Conservation (phyloP, 2,888 invertebrate species). For the Drosophila stalkeri region DNA sequence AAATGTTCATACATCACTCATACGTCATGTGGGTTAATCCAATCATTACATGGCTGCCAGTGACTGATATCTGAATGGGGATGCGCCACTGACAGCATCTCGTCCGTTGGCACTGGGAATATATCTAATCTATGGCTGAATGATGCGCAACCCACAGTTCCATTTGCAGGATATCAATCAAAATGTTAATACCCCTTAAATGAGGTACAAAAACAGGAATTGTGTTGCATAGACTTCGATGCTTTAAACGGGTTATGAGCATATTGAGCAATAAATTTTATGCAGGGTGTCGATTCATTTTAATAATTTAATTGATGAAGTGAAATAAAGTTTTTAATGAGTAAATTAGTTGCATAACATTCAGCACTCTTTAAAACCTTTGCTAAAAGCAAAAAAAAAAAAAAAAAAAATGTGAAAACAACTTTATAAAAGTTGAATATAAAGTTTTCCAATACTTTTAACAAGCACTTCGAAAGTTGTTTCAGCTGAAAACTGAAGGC, state of each 20-base stretch:
- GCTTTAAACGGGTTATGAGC: not conserved
- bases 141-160: slow-evolving; percentile 20
- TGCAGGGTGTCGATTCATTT: not conserved
- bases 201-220: not conserved
- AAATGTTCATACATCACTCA: slow-evolving; percentile 74
- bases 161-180: slow-evolving; percentile 62
- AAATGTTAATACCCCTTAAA: slow-evolving; percentile 50
- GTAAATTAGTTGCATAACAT: slow-evolving; percentile 27
- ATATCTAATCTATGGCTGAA: slow-evolving; percentile 54
- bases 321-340: slow-evolving; percentile 24
- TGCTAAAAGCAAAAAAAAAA: not conserved
- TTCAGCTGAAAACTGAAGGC: slow-evolving; percentile 3
- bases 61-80: slow-evolving; percentile 28
- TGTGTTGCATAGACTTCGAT: too few relatives aligned
- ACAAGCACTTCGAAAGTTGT: not conserved
- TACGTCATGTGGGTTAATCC: slow-evolving; percentile 75
- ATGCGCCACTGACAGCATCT: slow-evolving; percentile 47
- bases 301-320: slow-evolving; percentile 22
- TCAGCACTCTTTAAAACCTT: slow-evolving; percentile 11
- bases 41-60: slow-evolving; percentile 55
- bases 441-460: slow-evolving; percentile 36
- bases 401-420: not conserved
- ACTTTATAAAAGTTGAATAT: slow-evolving; percentile 23
- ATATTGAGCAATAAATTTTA: not conserved
- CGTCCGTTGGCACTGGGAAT: slow-evolving; percentile 36